Conservation (phyloP, 92 coral and sea anemone genomes). For the Heteractis magnifica region DNA sequence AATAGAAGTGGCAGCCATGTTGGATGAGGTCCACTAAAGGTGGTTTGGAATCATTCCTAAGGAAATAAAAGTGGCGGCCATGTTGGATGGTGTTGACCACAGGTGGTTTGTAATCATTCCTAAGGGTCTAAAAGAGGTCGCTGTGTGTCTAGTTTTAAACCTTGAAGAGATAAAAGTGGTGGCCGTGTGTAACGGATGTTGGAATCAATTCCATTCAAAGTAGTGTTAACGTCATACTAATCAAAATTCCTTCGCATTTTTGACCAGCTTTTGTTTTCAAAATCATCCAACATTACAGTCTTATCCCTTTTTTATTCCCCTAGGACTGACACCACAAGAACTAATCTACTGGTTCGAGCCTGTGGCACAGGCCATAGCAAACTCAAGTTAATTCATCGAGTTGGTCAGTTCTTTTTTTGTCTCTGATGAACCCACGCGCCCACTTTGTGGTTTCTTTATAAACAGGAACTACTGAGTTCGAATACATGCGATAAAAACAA, state of each 20-base stretch:
- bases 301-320: too few species aligned
- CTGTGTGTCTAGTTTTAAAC: not conserved
- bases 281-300: too few species aligned
- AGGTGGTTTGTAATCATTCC: not conserved
- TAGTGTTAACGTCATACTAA: too few species aligned
- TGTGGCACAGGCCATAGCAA: too few species aligned
- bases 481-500: not conserved
- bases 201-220: not conserved
- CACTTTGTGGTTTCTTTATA: not conserved
- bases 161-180: not conserved
- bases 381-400: not conserved
- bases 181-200: not conserved
- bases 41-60: not conserved
- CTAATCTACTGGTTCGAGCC: too few species aligned
- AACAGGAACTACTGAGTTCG: not conserved
- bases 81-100: not conserved
- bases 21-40: too few species aligned
- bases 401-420: not conserved
- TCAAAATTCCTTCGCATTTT: too few species aligned
- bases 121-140: not conserved
- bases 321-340: too few species aligned
- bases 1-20: too few species aligned
- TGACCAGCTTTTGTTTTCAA: too few species aligned
- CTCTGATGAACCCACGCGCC: not conserved
- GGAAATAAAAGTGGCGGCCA: not conserved